Evolutionary conservation across 2,113 vertebrate species (phyloP).

Genomic region (Indri indri): DNA sequence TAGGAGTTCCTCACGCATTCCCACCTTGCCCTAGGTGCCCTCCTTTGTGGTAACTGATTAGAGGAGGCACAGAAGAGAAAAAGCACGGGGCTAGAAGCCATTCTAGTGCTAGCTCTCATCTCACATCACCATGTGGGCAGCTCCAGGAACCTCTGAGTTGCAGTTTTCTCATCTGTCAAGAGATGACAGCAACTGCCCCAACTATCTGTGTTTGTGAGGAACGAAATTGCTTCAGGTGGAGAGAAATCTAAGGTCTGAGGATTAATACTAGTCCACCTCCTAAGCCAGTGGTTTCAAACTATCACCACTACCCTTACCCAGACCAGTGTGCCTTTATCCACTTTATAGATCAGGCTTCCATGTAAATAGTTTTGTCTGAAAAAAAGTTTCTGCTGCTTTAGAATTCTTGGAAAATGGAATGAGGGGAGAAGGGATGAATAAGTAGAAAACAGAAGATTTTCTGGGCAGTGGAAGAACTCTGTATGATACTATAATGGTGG

Average conservation of each 20-base stretch:
- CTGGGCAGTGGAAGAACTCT: neutral
- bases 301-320: neutral
- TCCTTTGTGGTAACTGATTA: neutral
- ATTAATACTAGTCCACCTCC: neutral
- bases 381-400: slow-evolving; percentile 26
- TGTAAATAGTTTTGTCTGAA: neutral
- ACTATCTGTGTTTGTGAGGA: neutral
- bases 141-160: neutral
- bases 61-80: neutral
- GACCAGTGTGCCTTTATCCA: neutral
- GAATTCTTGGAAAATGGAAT: neutral
- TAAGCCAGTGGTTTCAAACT: neutral
- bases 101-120: neutral
- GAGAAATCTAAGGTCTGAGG: neutral
- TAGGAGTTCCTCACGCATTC: fast-evolving
- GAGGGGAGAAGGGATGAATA: neutral
- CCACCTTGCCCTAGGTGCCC: neutral
- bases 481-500: neutral
- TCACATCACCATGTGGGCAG: neutral
- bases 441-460: neutral
- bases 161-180: neutral
- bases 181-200: neutral
- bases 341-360: neutral
- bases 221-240: neutral
- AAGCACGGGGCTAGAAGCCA: neutral